A percentile compares a stretch with the other conserved stretches of the same genome.
phyloP scores from a whole-genome alignment of 1,140 invertebrate species.

The Schlechtendalia chinensis region DNA sequence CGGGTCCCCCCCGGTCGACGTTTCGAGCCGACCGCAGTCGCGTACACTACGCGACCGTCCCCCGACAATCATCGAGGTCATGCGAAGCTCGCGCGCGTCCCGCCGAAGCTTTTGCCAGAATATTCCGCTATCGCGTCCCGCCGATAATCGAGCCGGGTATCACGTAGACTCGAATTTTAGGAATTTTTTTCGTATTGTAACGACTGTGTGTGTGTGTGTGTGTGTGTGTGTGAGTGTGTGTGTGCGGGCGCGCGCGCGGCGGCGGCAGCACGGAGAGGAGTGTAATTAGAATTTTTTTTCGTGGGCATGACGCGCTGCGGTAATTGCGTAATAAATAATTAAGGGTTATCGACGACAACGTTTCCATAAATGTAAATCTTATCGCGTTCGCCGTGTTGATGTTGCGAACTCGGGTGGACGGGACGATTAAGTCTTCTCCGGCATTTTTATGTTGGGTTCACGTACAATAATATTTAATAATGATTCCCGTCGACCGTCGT shows the following conservation, averaged over 20 bases:
- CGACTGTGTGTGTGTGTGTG: not conserved
- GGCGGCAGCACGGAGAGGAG: too few relatives aligned
- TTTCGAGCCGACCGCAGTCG: not conserved
- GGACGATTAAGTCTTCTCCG: too few relatives aligned
- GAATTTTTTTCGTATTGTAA: not conserved
- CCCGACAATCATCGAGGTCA: not conserved
- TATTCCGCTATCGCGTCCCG: not conserved
- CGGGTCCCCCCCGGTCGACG: too few relatives aligned
- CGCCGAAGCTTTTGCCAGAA: not conserved
- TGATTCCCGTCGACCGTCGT: not conserved
- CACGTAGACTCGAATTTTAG: not conserved
- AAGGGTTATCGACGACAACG: too few relatives aligned
- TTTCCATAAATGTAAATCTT: too few relatives aligned
- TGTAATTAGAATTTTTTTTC: too few relatives aligned
- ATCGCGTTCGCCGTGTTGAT: too few relatives aligned
- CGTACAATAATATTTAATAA: too few relatives aligned
- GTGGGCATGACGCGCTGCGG: not conserved
- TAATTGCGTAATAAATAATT: too few relatives aligned
- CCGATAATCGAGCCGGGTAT: not conserved
- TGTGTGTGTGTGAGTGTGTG: not conserved
- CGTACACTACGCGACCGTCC: not conserved
- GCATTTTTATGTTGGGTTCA: too few relatives aligned
- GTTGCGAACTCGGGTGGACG: too few relatives aligned
- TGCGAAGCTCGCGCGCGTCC: not conserved
- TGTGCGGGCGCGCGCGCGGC: too few relatives aligned